A percentile compares a stretch with the other conserved stretches of the same genome.
These are phyloP conservation scores for Poliocrania exsul DNA, from an alignment of 2,797 vertebrate species.

Conservation along the genomic window DNA sequence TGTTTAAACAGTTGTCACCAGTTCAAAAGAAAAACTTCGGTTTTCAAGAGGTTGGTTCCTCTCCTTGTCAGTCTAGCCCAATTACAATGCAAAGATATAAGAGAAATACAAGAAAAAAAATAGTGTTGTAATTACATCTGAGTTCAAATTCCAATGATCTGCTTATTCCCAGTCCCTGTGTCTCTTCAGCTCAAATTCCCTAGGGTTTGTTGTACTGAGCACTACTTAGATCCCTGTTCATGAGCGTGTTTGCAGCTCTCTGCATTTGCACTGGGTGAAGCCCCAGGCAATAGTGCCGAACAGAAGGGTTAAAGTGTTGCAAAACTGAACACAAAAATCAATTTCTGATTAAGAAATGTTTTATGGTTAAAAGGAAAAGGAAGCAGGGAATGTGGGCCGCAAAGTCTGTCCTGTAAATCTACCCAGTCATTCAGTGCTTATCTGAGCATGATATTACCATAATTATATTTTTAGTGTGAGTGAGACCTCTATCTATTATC, in stretches of 20 bases:
- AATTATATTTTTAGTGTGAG: not conserved
- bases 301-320: not conserved
- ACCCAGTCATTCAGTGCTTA: not conserved
- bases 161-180: not conserved
- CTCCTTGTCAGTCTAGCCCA: not conserved
- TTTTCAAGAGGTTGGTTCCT: not conserved
- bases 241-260: not conserved
- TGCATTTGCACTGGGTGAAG: not conserved
- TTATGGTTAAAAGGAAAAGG: not conserved
- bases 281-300: not conserved
- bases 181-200: not conserved
- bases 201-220: not conserved
- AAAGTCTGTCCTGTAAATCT: not conserved
- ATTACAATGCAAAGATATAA: not conserved
- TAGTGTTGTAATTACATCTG: not conserved
- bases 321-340: not conserved
- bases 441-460: not conserved
- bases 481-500: not conserved
- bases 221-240: not conserved
- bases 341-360: not conserved
- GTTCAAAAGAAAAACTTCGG: not conserved
- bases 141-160: not conserved
- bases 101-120: not conserved
- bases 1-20: not conserved
- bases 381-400: not conserved